Base-by-base conservation (phyloP, 2,797 vertebrate genomes). In the Semaprochilodus insignis region DNA sequence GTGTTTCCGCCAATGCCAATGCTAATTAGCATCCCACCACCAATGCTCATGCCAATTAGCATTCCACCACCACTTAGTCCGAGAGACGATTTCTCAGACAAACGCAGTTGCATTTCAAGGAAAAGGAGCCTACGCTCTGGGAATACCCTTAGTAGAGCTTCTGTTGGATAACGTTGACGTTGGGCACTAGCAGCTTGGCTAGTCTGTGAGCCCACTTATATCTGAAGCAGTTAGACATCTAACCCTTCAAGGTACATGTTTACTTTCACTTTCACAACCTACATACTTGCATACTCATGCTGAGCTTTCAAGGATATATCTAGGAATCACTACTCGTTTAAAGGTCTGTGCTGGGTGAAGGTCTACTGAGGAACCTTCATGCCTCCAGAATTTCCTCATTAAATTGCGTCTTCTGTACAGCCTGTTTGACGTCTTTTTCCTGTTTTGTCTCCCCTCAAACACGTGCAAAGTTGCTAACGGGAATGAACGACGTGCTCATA, bases 321-420 rank as follows among this genome's bases (percentile, higher is more conserved):
- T 19, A 8, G 8, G 17, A 17, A 40, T 67, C 34, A 40, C 34
- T 67, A 21, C 34, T 67, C 6, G 2, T 40, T 21, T 67, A 67
- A 67, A 67, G 65, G 65, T 67, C 34, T 36, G 34, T 67, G 65
- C 65, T 67, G 6, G 17, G 65, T 67, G 34, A 36, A 67, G 34
- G 65, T 40, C 17, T 67, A 40, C 31, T 65, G 25, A 36, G 8
- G 63, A 15, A 7, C 63, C 63, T 16, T 13, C 14, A 16, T 66
- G 31, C 10, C 2, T 40, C 17, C 34, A 40, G 65, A n/a, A 15
- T 8, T 34, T 34, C 44, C 44, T 48, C 44, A 13, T 48, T 44
- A 11, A 48, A 48, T 10, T 13, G 44, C 10, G 44, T 48, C 44
- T 48, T 48, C 44, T 48, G 10, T 48, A 48, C 44, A 48, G 44